Percentiles rank a stretch among this genome's conserved stretches.
phyloP scores from a whole-genome alignment of 2,888 invertebrate species.

The Drosophila paranaensis region DNA sequence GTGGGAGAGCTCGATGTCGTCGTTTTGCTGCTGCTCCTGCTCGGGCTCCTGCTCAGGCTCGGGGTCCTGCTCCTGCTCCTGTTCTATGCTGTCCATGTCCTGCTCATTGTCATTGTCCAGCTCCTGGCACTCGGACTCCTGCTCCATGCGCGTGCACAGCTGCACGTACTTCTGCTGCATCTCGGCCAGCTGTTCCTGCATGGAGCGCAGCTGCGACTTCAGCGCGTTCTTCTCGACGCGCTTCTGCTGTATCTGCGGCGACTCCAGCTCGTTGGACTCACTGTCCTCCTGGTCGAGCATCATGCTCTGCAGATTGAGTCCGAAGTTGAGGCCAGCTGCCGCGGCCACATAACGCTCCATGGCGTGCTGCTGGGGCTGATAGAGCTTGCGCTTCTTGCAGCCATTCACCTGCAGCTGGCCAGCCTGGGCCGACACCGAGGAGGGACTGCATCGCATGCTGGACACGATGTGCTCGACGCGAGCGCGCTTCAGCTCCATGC shows the following conservation, averaged over 20 bases:
- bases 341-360: constrained; percentile 87
- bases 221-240: constrained; percentile 94
- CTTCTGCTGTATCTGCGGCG: constrained; percentile 92
- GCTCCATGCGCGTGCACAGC: constrained; percentile 93
- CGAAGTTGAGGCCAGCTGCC: constrained; percentile 86
- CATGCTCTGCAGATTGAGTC: constrained; percentile 86
- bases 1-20: constrained; percentile 78
- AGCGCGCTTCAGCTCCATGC: constrained; percentile 94
- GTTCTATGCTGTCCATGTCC: constrained; percentile 88
- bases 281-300: constrained; percentile 89
- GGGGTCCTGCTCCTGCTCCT: constrained; percentile 73
- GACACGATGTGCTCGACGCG: constrained; percentile 98
- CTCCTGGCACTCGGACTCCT: constrained; percentile 90
- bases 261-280: constrained; percentile 91
- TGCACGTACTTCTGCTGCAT: constrained; percentile 97
- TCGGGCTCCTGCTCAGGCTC: constrained; percentile 86
- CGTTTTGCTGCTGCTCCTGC: constrained; percentile 59
- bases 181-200: constrained; percentile 95
- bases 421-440: constrained; percentile 87
- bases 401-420: constrained; percentile 89
- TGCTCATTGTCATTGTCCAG: constrained; percentile 88
- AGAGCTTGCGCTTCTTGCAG: constrained; percentile 97
- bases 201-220: constrained; percentile 92
- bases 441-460: constrained; percentile 95
- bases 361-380: constrained; percentile 96